phyloP scores from a whole-genome alignment of 2,113 vertebrate species.

The Dunckerocampus dactyliophorus region DNA sequence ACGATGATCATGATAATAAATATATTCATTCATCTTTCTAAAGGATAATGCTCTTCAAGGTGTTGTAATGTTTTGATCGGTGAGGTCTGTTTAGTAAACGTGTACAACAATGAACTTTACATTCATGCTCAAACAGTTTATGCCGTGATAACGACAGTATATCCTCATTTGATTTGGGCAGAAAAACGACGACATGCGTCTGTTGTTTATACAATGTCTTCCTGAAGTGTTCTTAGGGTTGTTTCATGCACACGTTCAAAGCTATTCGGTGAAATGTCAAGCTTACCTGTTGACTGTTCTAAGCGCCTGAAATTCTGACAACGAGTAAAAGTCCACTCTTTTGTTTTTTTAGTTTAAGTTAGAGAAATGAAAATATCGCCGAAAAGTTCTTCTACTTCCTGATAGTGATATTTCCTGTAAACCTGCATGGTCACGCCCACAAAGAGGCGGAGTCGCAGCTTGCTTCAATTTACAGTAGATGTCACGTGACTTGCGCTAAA shows the following conservation, averaged over 20 bases:
- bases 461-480: background rate
- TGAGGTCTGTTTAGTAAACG: background rate
- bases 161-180: background rate
- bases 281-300: background rate
- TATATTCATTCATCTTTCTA: too few species aligned
- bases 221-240: background rate
- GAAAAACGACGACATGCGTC: background rate
- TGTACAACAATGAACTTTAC: background rate
- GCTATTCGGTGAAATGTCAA: background rate
- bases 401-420: slow-evolving; percentile 67
- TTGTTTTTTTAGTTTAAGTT: background rate
- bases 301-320: background rate
- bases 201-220: background rate
- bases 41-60: too few species aligned
- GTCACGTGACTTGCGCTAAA: too few species aligned
- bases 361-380: slow-evolving; percentile 25
- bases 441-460: background rate
- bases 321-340: background rate
- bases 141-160: background rate
- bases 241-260: too few species aligned
- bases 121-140: background rate
- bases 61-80: background rate
- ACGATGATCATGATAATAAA: too few species aligned
- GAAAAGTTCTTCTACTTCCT: slow-evolving; percentile 60
- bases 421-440: slow-evolving; percentile 50